phyloP scores from a whole-genome alignment of 1,140 invertebrate genomes.

The Paraescarpia echinospica region DNA sequence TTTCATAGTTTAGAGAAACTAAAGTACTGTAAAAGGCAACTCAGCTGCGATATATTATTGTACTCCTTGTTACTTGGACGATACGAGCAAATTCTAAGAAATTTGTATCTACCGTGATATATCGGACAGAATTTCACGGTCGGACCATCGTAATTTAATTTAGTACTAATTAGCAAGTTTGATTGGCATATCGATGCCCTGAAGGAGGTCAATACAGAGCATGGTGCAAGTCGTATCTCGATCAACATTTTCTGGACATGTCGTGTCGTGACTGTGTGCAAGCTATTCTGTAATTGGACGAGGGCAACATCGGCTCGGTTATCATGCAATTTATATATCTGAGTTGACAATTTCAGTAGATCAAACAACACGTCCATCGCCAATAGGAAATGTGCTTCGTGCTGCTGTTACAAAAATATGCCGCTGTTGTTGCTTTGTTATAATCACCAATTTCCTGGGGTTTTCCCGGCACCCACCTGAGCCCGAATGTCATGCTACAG shows the following conservation, averaged over 20 bases:
- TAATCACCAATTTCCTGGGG: too few relatives aligned
- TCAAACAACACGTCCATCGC: not conserved
- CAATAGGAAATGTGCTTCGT: not conserved
- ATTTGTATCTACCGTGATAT: not conserved
- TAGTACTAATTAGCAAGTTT: not conserved
- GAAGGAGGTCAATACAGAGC: not conserved
- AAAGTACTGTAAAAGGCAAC: not conserved
- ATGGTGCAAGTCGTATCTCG: not conserved
- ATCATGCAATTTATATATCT: not conserved
- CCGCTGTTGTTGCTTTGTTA: too few relatives aligned
- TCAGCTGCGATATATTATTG: not conserved
- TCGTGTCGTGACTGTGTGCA: not conserved
- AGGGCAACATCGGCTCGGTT: not conserved
- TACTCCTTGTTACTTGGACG: not conserved
- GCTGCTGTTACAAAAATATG: too few relatives aligned
- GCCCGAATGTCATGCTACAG: too few relatives aligned
- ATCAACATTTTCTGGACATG: not conserved
- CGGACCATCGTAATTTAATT: not conserved
- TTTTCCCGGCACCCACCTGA: too few relatives aligned
- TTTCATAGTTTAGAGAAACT: not conserved
- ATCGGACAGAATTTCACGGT: not conserved
- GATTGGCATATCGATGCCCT: not conserved
- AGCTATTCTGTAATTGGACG: not conserved
- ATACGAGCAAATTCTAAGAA: not conserved
- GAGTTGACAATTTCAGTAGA: not conserved